Percentiles rank a stretch among this genome's conserved stretches.
Conservation (phyloP, 2,888 invertebrate genomes). For the Acrocera orbiculus region DNA sequence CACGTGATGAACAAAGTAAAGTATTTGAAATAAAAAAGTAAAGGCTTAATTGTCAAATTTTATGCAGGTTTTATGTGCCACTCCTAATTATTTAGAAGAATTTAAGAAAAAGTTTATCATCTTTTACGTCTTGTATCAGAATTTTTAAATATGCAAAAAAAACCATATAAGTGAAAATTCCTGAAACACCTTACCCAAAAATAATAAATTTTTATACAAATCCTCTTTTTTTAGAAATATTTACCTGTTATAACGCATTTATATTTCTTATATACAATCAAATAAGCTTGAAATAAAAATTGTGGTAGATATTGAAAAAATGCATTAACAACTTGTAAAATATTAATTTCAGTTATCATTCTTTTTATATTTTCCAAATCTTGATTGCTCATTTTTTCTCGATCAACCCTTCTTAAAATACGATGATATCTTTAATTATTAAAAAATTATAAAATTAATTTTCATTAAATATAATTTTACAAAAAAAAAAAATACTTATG, state of each 20-base stretch:
- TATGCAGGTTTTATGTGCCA: too few relatives aligned
- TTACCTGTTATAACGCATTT: slow-evolving; percentile 13
- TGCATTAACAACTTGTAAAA: slow-evolving; percentile 12
- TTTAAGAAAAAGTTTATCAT: too few relatives aligned
- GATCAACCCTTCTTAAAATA: slow-evolving; percentile 11
- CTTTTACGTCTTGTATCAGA: too few relatives aligned
- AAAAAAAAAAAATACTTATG: slow-evolving; percentile 8
- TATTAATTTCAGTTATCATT: slow-evolving; percentile 11
- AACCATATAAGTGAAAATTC: too few relatives aligned
- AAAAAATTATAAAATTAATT: not conserved
- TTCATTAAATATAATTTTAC: not conserved
- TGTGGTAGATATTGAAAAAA: slow-evolving; percentile 14
- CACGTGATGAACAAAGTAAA: too few relatives aligned
- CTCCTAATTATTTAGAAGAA: too few relatives aligned
- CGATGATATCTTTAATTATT: slow-evolving; percentile 10
- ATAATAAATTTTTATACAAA: not conserved
- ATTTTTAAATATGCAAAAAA: too few relatives aligned
- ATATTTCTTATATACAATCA: slow-evolving; percentile 12
- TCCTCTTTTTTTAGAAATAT: not conserved
- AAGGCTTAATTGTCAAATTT: too few relatives aligned
- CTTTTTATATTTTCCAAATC: slow-evolving; percentile 9
- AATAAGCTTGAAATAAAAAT: slow-evolving; percentile 13
- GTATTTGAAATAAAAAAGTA: too few relatives aligned
- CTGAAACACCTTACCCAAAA: too few relatives aligned
- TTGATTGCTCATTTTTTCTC: slow-evolving; percentile 11